Evolutionary conservation across 2,797 vertebrate genomes (phyloP).

Genomic region (Australoheros facetus): DNA sequence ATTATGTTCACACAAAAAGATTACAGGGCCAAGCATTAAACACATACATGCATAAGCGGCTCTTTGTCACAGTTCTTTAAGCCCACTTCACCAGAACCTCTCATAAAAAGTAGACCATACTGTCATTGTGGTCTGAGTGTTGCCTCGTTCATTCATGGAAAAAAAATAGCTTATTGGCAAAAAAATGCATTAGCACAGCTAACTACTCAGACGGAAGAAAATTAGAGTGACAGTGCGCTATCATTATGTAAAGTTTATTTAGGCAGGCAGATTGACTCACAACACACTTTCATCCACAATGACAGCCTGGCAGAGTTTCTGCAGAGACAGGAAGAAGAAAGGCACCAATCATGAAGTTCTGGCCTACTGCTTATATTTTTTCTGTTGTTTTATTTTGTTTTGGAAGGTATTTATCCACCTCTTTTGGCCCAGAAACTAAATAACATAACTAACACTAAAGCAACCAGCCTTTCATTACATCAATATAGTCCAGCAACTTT

Average conservation of each 20-base stretch:
- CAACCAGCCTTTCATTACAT: neutral
- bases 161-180: slow-evolving; percentile 32
- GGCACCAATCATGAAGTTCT: neutral
- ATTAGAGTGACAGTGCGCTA: slow-evolving; percentile 38
- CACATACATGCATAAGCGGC: neutral
- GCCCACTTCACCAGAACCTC: neutral
- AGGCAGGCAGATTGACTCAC: slow-evolving; percentile 57
- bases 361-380: neutral
- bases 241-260: slow-evolving; percentile 53
- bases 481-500: neutral
- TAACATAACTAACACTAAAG: too few relatives aligned
- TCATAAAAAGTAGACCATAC: slow-evolving; percentile 8
- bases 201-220: slow-evolving; percentile 35
- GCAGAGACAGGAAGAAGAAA: neutral
- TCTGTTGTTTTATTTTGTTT: neutral
- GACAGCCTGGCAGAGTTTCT: slow-evolving; percentile 50
- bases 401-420: neutral
- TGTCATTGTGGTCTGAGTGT: slow-evolving; percentile 14
- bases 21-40: neutral
- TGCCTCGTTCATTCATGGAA: slow-evolving; percentile 22
- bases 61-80: slow-evolving; percentile 1
- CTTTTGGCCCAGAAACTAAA: too few relatives aligned
- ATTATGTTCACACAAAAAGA: neutral
- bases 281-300: slow-evolving; percentile 38
- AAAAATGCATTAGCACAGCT: slow-evolving; percentile 53